Base-by-base conservation (phyloP, 2,797 vertebrate genomes). In the Rhabdomys pumilio region DNA sequence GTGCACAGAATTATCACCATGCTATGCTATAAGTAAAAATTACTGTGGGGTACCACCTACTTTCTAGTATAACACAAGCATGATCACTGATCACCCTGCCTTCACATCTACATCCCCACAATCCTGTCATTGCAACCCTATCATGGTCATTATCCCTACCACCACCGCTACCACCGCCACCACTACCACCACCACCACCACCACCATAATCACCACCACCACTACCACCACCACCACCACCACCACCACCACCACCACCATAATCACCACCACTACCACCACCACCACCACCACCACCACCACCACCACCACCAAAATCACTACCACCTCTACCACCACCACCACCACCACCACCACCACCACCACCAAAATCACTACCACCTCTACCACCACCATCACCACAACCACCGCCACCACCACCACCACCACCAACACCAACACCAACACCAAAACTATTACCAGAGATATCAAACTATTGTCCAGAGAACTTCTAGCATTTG, bases 401-500 rank as follows among this genome's bases (percentile, higher is more conserved):
- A 7, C 3, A 5, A n/a, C 12, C 14, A 55, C 34, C 24, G 57
- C 17, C 22, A 15, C n/a, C 93, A 86, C 53, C 95, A n/a, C 12
- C 14, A 55, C 34, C 24, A 67, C 13, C 38, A 38, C 8, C 38
- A 72, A 14, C 11, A 55, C 1, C 93, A 85, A 53, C 91, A 89
- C 24, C 83, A 44, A 53, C 6, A 24, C 29, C 91, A 63, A 29
- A 29, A n/a, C 31, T 22, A 50, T 50, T 95, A 91, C 55, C 90
- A 94, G 93, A 89, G 95, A 96, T 91, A 93, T 97, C 91, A 96
- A 93, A 97, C 92, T 92, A 86, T 96, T 94, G 92, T 98, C 97
- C 98, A 97, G 93, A 97, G 95, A 98, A 96, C 97, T 98, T 98
- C 94, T 95, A 95, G 95, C 95, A 80, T 59, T 53, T 96, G 72